phyloP scores from a whole-genome alignment of 2,888 invertebrate species.

The Griposia aprilina region DNA sequence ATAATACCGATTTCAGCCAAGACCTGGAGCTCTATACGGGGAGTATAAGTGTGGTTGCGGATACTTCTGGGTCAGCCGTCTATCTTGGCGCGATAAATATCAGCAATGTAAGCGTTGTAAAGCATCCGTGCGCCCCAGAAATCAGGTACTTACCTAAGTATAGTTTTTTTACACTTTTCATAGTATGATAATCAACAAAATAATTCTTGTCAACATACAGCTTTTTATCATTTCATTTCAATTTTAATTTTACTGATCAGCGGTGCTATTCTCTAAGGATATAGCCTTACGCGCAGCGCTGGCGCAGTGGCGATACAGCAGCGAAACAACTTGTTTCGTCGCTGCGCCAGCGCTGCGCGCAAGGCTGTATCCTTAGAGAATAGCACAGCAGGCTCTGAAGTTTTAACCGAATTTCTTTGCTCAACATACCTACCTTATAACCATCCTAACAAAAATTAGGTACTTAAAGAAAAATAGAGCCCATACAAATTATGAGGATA shows the following conservation, averaged over 20 bases:
- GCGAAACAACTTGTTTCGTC: too few species aligned
- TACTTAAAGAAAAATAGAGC: not conserved
- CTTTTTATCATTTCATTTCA: not conserved
- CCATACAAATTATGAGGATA: too few species aligned
- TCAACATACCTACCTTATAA: not conserved
- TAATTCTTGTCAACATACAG: not conserved
- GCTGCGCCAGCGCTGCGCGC: too few species aligned
- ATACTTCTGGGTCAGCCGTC: constrained; percentile 73
- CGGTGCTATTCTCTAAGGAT: too few species aligned
- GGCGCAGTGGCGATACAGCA: too few species aligned
- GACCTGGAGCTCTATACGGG: constrained; percentile 67
- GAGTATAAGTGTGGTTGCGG: constrained; percentile 74
- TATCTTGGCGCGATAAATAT: constrained; percentile 70
- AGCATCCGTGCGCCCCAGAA: constrained; percentile 63
- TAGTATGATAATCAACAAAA: not conserved
- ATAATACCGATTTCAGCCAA: constrained; percentile 32
- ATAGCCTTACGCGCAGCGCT: too few species aligned
- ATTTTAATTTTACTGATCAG: not conserved
- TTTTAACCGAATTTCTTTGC: too few species aligned
- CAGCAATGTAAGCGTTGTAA: constrained; percentile 73
- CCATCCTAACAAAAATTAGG: not conserved
- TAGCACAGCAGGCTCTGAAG: too few species aligned
- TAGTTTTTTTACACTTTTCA: not conserved
- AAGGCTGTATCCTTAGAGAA: too few species aligned
- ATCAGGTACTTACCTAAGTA: constrained; percentile 54